Base-by-base conservation (phyloP, 2,888 invertebrate species). In the Andrena praecox region DNA sequence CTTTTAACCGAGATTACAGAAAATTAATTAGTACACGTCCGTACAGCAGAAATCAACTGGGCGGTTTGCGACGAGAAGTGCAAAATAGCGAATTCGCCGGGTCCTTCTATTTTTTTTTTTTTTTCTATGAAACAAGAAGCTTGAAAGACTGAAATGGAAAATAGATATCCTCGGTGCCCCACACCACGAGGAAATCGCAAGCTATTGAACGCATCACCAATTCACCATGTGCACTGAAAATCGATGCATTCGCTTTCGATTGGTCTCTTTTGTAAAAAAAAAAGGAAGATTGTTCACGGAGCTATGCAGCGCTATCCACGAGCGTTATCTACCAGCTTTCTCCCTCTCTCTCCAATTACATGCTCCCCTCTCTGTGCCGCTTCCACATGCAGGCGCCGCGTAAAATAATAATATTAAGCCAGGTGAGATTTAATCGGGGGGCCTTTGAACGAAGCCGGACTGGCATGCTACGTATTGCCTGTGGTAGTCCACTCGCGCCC, bases 321-420 rank as follows among this genome's bases (percentile, higher is more conserved):
- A 10, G 62, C 52, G 54, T 10, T 79, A 79, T 70, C 73, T 56
- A 29, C 62, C 8, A 8, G n/a, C 27, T 35, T 20, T 29, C 16
- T 35, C 52, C 42, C 64, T 50, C 73, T 52, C 52, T 52, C 24
- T 70, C 73, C 52, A 68, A 67, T 69, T 77, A 68, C 69, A 73
- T 66, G 7, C 35, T 29, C 35, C 35, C 50, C 7, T n/a, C 52
- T 27, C 56, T 29, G 27, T 33, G 60, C 42, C 68, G 64, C 73
- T 76, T 68, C 72, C 68, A 67, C 79, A 73, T 75, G 75, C 85
- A 80, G 80, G 84, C 81, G 85, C 85, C 81, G 84, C 83, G 89
- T 90, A 89, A 92, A 92, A 91, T 91, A 91, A 91, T 91, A 92
- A 91, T 91, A 91, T 91, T 90, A 91, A 92, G 89, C 87, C 86